Base-by-base conservation (phyloP, 2,113 vertebrate species). In the Scomber japonicus region DNA sequence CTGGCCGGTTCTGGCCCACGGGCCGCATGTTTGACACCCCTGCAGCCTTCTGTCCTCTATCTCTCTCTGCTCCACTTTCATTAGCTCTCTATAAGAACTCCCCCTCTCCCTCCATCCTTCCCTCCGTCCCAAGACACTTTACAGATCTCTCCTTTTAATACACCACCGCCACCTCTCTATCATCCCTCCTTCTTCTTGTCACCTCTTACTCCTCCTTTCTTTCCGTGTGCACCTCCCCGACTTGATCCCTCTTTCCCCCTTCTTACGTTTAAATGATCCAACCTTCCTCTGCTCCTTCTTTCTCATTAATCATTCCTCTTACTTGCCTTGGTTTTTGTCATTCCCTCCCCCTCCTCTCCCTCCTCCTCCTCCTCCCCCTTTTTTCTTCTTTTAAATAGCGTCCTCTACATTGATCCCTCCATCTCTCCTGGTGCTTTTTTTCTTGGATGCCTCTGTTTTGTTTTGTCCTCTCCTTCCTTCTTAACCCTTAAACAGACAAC, bases 251-350 rank as follows among this genome's bases (percentile, higher is more conserved):
- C 11, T 21, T 46, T 59, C 10, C 16, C 5, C 53, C 3, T 48
- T 19, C 10, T 44, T 12, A 16, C 9, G 0, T 75, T 19, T 11
- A 14, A 44, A 17, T 19, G 12, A 7, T 64, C 40, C 21, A 27
- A 65, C 15, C 61, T 51, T 62, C 55, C 24, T 53, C 51, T 59
- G 9, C 35, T 44, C 16, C 40, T 14, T 27, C 11, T 61, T 14
- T 70, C 11, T 44, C 61, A 78, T 67, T 67, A 71, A 72, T 64
- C 61, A 76, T 19, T 6, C n/a, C 17, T 31, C 19, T 14, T 56
- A 8, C 21, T 35, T 55, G 24, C 24, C 24, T 27, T 1, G 11
- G 1, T 27, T 15, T 63, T 57, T 57, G 19, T 17, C 30, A 10
- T 21, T 27, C 21, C 21, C 21, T 27, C 7, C 10, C 13, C 59